Percentiles rank a stretch among this genome's conserved stretches.
Evolutionary conservation across 2,113 vertebrate species (phyloP).

Genomic region (Coreoperca whiteheadi): DNA sequence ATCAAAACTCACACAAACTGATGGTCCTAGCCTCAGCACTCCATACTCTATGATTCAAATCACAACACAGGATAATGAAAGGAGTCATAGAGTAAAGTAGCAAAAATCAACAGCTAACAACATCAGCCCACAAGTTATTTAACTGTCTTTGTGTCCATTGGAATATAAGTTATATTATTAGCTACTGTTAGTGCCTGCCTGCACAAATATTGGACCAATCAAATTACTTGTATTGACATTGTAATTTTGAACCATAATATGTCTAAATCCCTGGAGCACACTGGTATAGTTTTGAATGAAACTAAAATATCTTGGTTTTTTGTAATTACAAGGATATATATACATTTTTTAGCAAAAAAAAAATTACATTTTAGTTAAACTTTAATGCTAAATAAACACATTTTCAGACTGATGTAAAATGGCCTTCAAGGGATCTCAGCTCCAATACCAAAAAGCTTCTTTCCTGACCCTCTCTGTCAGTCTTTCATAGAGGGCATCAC

Average conservation of each 20-base stretch:
- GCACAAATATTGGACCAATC: background rate
- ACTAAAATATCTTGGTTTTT: background rate
- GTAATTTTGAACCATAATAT: background rate
- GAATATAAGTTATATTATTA: background rate
- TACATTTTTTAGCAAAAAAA: background rate
- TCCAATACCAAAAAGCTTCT: constrained; percentile 10
- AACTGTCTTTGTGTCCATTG: background rate
- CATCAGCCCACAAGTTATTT: background rate
- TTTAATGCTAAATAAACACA: background rate
- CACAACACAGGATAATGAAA: background rate
- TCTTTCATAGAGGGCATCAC: constrained; percentile 27
- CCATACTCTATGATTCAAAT: background rate
- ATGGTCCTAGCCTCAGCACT: background rate
- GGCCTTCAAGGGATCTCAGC: background rate
- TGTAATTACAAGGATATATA: too few species aligned
- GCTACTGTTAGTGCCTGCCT: background rate
- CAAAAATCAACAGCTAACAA: background rate
- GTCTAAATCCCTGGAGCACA: background rate
- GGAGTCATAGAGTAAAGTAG: background rate
- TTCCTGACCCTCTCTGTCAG: background rate
- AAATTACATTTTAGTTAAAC: background rate
- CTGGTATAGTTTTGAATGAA: too few species aligned
- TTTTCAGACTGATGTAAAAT: constrained; percentile 5
- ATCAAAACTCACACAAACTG: background rate
- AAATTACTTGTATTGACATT: background rate